Percentiles rank a stretch among this genome's conserved stretches.
These are phyloP conservation scores for Melikaiella ostensackeni DNA, from an alignment of 2,888 invertebrate genomes.

Conservation along the genomic window DNA sequence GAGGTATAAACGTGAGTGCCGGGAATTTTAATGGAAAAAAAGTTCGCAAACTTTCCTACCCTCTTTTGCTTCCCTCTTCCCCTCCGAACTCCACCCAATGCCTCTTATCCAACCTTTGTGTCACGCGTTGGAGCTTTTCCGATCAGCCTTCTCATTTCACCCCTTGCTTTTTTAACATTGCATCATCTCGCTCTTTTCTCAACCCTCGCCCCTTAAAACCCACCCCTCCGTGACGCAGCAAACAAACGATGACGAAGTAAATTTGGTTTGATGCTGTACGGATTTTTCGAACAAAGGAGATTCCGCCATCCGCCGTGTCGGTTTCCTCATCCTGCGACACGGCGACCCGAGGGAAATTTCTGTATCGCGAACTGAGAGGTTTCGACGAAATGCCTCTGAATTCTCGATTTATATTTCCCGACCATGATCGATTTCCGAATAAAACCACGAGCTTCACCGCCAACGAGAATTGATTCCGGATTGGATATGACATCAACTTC, in stretches of 20 bases:
- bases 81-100: not conserved
- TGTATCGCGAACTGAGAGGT: constrained; percentile 26
- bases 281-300: constrained; percentile 32
- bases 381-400: constrained; percentile 4
- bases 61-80: not conserved
- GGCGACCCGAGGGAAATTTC: constrained; percentile 33
- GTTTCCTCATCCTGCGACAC: not conserved
- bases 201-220: too few species aligned
- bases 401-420: constrained; percentile 12
- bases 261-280: constrained; percentile 19
- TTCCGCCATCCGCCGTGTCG: constrained; percentile 25
- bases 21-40: constrained; percentile 31
- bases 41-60: constrained; percentile 24
- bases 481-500: constrained; percentile 27
- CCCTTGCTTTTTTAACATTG: constrained; percentile 12
- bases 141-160: constrained; percentile 3
- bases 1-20: constrained; percentile 11
- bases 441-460: not conserved
- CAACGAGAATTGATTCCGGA: constrained; percentile 29
- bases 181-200: not conserved
- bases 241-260: constrained; percentile 75
- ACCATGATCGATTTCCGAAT: constrained; percentile 27
- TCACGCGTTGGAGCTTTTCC: constrained; percentile 8
- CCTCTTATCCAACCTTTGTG: constrained; percentile 30
- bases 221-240: constrained; percentile 81